Percentiles rank a stretch among this genome's conserved stretches.
phyloP scores from a whole-genome alignment of 2,888 invertebrate species.

The Cephus runcator region DNA sequence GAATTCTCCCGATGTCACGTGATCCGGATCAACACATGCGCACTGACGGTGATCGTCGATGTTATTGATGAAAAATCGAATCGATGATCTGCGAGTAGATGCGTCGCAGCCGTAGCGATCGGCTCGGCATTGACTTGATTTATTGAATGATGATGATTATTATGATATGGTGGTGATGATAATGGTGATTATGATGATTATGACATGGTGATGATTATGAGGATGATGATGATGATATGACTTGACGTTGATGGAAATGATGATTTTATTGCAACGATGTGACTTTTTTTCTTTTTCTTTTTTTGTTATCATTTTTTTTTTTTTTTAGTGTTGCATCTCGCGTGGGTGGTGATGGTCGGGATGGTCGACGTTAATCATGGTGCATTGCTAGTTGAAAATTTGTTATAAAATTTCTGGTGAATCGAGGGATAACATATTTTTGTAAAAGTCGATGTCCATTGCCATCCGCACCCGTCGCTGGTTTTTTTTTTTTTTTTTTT shows the following conservation, averaged over 20 bases:
- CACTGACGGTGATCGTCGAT: too few species aligned
- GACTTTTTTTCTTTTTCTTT: slow-evolving; percentile 41
- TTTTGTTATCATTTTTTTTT: slow-evolving; percentile 32
- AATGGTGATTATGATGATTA: slow-evolving; percentile 42
- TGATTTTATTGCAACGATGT: slow-evolving; percentile 56
- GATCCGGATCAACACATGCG: too few species aligned
- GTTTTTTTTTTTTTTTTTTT: too few species aligned
- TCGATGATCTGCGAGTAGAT: not conserved
- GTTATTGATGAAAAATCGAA: too few species aligned
- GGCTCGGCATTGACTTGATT: slow-evolving; percentile 37
- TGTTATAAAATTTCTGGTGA: too few species aligned
- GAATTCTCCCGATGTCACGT: too few species aligned
- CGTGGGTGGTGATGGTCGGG: too few species aligned
- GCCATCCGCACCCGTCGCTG: slow-evolving; percentile 44
- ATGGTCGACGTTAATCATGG: too few species aligned
- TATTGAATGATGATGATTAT: slow-evolving; percentile 20
- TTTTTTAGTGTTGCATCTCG: slow-evolving; percentile 41
- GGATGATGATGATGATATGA: slow-evolving; percentile 27
- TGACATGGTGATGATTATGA: slow-evolving; percentile 39
- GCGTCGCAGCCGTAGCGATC: slow-evolving; percentile 25
- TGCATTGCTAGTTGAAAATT: too few species aligned
- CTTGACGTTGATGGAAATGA: slow-evolving; percentile 43
- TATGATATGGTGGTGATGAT: slow-evolving; percentile 42
- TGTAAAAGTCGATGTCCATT: slow-evolving; percentile 19
- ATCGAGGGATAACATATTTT: too few species aligned